Evolutionary conservation across 2,797 vertebrate genomes (phyloP).

Genomic region (Channallabes apus): DNA sequence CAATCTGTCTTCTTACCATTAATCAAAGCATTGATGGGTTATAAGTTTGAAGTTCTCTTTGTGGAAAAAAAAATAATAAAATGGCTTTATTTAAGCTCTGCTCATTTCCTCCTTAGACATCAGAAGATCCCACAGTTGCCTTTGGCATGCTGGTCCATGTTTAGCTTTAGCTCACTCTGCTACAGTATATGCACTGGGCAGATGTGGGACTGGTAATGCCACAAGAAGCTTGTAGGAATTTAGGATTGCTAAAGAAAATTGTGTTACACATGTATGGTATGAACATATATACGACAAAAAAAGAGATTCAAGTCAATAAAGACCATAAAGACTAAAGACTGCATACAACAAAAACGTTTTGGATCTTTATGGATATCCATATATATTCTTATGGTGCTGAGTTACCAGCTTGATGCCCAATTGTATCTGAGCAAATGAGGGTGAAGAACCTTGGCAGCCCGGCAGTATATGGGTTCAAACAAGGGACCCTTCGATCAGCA

Average conservation of each 20-base stretch:
- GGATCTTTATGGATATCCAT: too few relatives aligned
- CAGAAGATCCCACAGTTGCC: constrained; percentile 37
- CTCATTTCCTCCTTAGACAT: constrained; percentile 46
- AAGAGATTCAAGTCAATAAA: too few relatives aligned
- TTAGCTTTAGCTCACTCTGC: constrained; percentile 6
- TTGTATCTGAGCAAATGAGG: too few relatives aligned
- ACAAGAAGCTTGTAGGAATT: constrained; percentile 28
- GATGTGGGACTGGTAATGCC: constrained; percentile 35
- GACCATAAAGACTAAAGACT: too few relatives aligned
- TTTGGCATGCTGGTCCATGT: constrained; percentile 25
- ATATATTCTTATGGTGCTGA: too few relatives aligned
- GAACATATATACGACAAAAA: too few relatives aligned
- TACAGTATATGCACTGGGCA: constrained; percentile 17
- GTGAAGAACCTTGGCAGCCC: too few relatives aligned
- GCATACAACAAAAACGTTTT: neutral
- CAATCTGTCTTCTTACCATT: constrained; percentile 5
- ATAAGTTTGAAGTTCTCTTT: constrained; percentile 19
- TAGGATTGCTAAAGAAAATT: neutral
- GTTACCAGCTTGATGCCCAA: too few relatives aligned
- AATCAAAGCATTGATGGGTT: constrained; percentile 35
- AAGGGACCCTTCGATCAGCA: too few relatives aligned
- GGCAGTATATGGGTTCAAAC: too few relatives aligned
- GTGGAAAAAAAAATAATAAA: constrained; percentile 43
- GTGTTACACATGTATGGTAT: neutral
- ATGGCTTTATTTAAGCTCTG: constrained; percentile 47